A percentile compares a stretch with the other conserved stretches of the same genome.
Evolutionary conservation across 2,888 invertebrate species (phyloP).

Genomic region (Hymenopus coronatus): DNA sequence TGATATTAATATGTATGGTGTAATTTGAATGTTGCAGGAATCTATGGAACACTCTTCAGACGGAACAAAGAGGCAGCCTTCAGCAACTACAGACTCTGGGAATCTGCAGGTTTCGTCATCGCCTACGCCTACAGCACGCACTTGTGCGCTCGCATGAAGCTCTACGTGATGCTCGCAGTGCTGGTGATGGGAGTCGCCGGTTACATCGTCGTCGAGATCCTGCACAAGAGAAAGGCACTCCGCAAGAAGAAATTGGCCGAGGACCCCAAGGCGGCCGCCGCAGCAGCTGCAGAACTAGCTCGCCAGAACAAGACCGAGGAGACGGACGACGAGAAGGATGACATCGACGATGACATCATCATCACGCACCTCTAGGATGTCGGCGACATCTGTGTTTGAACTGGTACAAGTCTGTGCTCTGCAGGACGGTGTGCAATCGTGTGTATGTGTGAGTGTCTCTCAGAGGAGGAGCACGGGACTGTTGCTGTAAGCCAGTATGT

Average conservation of each 20-base stretch:
- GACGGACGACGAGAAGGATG: slow-evolving; percentile 83
- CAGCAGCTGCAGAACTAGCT: slow-evolving; percentile 63
- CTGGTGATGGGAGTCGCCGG: slow-evolving; percentile 71
- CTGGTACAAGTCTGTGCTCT: neutral
- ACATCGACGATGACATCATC: slow-evolving; percentile 84
- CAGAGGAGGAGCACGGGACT: neutral
- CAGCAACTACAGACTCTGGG: slow-evolving; percentile 88
- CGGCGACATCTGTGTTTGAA: neutral
- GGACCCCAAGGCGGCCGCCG: slow-evolving; percentile 59
- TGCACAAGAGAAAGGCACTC: slow-evolving; percentile 77
- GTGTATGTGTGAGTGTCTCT: too few species aligned
- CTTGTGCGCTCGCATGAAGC: slow-evolving; percentile 80
- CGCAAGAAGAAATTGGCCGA: slow-evolving; percentile 72
- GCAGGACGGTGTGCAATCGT: neutral
- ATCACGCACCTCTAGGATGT: slow-evolving; percentile 70
- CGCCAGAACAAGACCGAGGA: slow-evolving; percentile 56
- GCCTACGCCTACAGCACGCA: slow-evolving; percentile 88
- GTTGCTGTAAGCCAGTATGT: neutral
- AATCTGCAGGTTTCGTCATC: slow-evolving; percentile 84
- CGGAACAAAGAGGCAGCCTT: slow-evolving; percentile 90
- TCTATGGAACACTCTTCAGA: slow-evolving; percentile 82
- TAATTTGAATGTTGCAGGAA: slow-evolving; percentile 54
- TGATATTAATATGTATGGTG: neutral
- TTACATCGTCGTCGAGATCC: slow-evolving; percentile 76
- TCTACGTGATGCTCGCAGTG: slow-evolving; percentile 79